Conservation (phyloP, 2,797 vertebrate genomes). For the Oreonectes daqikongensis region DNA sequence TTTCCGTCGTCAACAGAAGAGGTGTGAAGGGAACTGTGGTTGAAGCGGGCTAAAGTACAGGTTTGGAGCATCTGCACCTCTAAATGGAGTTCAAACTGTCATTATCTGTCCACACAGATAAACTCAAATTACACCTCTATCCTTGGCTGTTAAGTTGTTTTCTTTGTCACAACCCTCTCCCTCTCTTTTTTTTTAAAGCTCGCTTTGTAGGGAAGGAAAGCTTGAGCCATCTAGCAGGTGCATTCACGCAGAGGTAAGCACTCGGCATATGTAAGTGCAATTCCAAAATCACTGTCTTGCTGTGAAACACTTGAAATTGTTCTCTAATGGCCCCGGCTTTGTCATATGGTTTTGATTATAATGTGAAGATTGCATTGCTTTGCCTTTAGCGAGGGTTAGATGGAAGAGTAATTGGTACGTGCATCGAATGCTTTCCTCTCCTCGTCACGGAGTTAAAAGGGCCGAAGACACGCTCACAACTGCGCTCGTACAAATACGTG, state of each 20-base stretch:
- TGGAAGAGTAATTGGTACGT: constrained; percentile 88
- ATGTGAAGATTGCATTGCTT: constrained; percentile 87
- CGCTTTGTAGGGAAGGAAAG: constrained; percentile 64
- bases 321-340: constrained; percentile 88
- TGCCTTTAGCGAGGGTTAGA: constrained; percentile 85
- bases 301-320: constrained; percentile 88
- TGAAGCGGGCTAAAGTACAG: constrained; percentile 59
- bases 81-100: constrained; percentile 64
- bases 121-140: constrained; percentile 66
- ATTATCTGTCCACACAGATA: constrained; percentile 64
- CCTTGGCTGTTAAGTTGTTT: constrained; percentile 74
- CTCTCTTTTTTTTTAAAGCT: constrained; percentile 32
- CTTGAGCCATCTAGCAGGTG: constrained; percentile 80
- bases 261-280: constrained; percentile 89
- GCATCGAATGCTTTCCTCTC: constrained; percentile 76
- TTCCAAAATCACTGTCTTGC: constrained; percentile 89
- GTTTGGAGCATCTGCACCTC: constrained; percentile 54
- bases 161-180: constrained; percentile 52
- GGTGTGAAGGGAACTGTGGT: constrained; percentile 40
- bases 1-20: constrained; percentile 15
- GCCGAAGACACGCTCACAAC: constrained; percentile 25
- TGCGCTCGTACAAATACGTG: constrained; percentile 23
- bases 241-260: constrained; percentile 82
- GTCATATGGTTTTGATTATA: constrained; percentile 91
- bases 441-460: constrained; percentile 69